phyloP scores from a whole-genome alignment of 2,888 invertebrate species.

The Tachina fera region DNA sequence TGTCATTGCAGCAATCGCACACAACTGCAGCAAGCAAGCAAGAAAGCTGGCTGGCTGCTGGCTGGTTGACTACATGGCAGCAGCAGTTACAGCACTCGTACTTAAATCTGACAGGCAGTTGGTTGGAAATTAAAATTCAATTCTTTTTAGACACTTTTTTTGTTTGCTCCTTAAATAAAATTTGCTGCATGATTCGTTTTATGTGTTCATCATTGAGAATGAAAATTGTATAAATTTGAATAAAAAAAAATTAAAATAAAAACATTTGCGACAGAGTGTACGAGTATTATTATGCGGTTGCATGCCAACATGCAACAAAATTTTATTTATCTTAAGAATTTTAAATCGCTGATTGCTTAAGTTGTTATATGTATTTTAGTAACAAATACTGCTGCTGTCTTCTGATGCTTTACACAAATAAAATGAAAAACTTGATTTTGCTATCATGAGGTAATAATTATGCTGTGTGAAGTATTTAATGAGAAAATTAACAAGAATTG shows the following conservation, averaged over 20 bases:
- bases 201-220: slow-evolving; percentile 41
- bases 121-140: slow-evolving; percentile 50
- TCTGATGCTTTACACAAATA: not conserved
- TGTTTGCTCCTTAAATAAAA: slow-evolving; percentile 40
- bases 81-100: slow-evolving; percentile 20
- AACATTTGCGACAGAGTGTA: slow-evolving; percentile 14
- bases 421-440: not conserved
- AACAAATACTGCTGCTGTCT: not conserved
- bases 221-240: slow-evolving; percentile 49
- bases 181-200: slow-evolving; percentile 19
- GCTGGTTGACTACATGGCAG: not conserved
- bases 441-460: slow-evolving; percentile 25
- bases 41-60: not conserved
- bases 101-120: slow-evolving; percentile 51
- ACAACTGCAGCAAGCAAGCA: slow-evolving; percentile 15
- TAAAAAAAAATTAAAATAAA: slow-evolving; percentile 19
- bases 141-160: slow-evolving; percentile 18
- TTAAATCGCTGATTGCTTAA: slow-evolving; percentile 52
- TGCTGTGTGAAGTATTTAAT: slow-evolving; percentile 36
- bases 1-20: slow-evolving; percentile 60
- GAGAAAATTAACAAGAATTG: slow-evolving; percentile 25
- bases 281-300: slow-evolving; percentile 35
- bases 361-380: slow-evolving; percentile 31
- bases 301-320: slow-evolving; percentile 66
- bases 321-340: slow-evolving; percentile 59